Evolutionary conservation across 2,113 vertebrate species (phyloP).

Genomic region (Melanerpes formicivorus): DNA sequence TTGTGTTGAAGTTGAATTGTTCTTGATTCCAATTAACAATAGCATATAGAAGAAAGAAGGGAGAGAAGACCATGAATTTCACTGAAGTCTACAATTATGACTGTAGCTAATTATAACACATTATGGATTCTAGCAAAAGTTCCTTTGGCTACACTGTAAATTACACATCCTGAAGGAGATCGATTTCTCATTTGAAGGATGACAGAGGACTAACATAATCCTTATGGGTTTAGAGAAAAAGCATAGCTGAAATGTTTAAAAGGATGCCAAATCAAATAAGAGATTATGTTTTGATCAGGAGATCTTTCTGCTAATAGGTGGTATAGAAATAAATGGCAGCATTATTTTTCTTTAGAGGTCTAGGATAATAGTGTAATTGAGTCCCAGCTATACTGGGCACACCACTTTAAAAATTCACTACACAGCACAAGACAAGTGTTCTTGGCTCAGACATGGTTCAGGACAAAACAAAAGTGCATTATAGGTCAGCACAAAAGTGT

Average conservation of each 20-base stretch:
- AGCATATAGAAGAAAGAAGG: neutral
- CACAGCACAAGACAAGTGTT: neutral
- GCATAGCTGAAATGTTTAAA: neutral
- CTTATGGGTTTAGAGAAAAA: neutral
- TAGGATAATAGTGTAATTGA: neutral
- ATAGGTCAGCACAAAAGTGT: neutral
- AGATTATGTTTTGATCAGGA: neutral
- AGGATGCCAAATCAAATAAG: neutral
- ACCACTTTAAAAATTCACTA: slow-evolving; percentile 6
- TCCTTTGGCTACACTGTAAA: neutral
- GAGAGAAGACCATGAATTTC: neutral
- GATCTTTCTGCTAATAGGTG: neutral
- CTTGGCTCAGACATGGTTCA: neutral
- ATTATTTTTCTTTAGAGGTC: neutral
- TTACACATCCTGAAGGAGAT: neutral
- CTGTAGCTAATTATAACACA: neutral
- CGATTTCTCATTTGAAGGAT: neutral
- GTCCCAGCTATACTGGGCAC: neutral
- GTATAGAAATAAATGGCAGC: neutral
- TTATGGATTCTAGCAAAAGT: neutral
- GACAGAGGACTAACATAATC: neutral
- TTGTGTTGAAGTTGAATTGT: neutral
- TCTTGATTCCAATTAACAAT: neutral
- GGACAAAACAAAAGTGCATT: neutral
- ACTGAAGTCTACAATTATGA: neutral